phyloP scores from a whole-genome alignment of 2,797 vertebrate genomes.

The Chiloscyllium punctatum region DNA sequence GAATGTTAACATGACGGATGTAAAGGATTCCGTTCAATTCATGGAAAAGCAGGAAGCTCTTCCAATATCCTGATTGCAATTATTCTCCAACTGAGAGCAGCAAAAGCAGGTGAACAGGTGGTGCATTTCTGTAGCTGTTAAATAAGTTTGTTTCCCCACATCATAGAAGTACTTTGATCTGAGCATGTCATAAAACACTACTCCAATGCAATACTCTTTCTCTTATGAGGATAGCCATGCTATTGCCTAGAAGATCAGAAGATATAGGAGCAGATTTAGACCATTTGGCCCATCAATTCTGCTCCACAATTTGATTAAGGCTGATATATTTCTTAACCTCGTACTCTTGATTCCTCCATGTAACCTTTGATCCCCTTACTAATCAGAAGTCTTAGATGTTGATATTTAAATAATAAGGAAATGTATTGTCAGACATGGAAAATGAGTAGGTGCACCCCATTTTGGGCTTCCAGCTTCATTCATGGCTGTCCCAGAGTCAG shows the following conservation, averaged over 20 bases:
- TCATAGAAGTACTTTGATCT: not conserved
- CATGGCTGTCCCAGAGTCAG: not conserved
- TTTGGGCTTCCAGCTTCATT: not conserved
- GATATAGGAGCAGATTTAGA: too few relatives aligned
- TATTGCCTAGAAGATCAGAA: too few relatives aligned
- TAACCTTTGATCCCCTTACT: too few relatives aligned
- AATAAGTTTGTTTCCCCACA: not conserved
- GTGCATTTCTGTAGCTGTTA: not conserved
- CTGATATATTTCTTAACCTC: too few relatives aligned
- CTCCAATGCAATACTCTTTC: not conserved
- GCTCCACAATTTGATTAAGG: too few relatives aligned
- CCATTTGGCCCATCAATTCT: too few relatives aligned
- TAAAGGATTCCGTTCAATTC: not conserved
- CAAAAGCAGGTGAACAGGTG: not conserved
- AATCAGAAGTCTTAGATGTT: not conserved
- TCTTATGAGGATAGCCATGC: not conserved
- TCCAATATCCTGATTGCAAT: not conserved
- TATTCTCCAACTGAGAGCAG: not conserved
- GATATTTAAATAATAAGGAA: not conserved
- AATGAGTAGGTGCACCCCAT: not conserved
- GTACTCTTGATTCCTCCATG: too few relatives aligned
- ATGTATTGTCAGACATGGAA: not conserved
- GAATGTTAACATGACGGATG: not conserved
- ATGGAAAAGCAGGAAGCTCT: not conserved
- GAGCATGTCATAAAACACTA: not conserved